Evolutionary conservation across 2,888 invertebrate species (phyloP).

Genomic region (Frankliniella intonsa): DNA sequence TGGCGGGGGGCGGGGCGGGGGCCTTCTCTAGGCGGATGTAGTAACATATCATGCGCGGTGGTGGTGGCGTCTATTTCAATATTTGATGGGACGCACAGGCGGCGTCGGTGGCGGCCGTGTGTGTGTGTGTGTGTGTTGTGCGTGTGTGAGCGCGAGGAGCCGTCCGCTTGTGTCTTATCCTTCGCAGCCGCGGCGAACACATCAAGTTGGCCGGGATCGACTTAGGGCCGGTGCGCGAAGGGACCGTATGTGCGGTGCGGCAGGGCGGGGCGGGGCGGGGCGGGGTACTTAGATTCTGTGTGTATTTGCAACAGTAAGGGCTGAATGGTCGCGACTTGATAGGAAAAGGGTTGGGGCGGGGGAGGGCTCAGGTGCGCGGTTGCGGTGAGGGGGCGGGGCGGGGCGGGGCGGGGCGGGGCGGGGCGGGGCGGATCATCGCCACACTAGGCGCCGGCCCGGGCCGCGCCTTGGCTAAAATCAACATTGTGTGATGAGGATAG

Average conservation of each 20-base stretch:
- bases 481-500: slow-evolving; percentile 20
- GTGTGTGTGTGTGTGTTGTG: neutral
- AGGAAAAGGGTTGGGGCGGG: too few species aligned
- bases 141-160: neutral
- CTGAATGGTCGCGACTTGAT: neutral
- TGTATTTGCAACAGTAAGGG: neutral
- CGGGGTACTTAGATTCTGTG: too few species aligned
- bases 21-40: neutral
- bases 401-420: neutral
- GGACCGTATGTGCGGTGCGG: too few species aligned
- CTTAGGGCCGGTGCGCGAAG: too few species aligned
- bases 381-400: neutral
- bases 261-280: too few species aligned
- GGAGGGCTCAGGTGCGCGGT: neutral
- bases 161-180: too few species aligned
- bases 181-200: too few species aligned
- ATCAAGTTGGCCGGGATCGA: too few species aligned
- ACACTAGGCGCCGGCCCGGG: too few species aligned
- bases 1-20: neutral
- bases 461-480: slow-evolving; percentile 14
- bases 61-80: slow-evolving; percentile 1
- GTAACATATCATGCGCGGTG: neutral
- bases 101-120: neutral
- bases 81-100: neutral
- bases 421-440: neutral